phyloP scores from a whole-genome alignment of 2,888 invertebrate genomes.

The Phalera bucephala region DNA sequence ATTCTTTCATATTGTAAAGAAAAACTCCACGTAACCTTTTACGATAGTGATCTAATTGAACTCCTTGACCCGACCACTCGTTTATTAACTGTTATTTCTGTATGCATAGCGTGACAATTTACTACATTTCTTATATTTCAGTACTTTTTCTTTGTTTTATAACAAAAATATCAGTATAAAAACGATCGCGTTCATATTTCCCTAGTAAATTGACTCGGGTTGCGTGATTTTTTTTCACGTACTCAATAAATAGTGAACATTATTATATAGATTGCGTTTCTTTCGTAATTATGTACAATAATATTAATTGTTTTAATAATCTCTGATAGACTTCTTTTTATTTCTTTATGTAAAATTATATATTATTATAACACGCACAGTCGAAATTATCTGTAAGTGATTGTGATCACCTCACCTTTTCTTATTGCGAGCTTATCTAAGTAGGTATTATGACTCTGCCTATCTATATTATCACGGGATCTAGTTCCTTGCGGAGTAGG shows the following conservation, averaged over 20 bases:
- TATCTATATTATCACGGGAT: too few species aligned
- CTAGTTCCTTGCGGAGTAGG: too few species aligned
- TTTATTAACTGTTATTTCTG: slow-evolving; percentile 32
- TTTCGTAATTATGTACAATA: slow-evolving; percentile 12
- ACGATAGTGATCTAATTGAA: slow-evolving; percentile 14
- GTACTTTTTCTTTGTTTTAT: slow-evolving; percentile 30
- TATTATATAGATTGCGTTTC: slow-evolving; percentile 12
- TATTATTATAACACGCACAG: too few species aligned
- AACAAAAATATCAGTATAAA: slow-evolving; percentile 25
- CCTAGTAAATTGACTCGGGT: slow-evolving; percentile 31
- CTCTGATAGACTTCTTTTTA: too few species aligned
- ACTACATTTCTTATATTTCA: slow-evolving; percentile 36
- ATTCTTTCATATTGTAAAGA: too few species aligned
- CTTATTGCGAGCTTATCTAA: too few species aligned
- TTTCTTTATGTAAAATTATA: too few species aligned
- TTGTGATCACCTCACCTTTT: too few species aligned
- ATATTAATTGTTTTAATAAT: too few species aligned
- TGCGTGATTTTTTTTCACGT: slow-evolving; percentile 32
- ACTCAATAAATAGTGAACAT: slow-evolving; percentile 7
- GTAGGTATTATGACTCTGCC: too few species aligned
- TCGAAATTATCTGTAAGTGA: too few species aligned
- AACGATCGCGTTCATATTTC: slow-evolving; percentile 17
- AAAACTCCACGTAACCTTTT: slow-evolving; percentile 13
- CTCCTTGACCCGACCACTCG: slow-evolving; percentile 22
- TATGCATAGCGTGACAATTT: slow-evolving; percentile 47